These are phyloP conservation scores for Microcebus ravelobensis DNA, from an alignment of 2,113 vertebrate species.

Conservation along the genomic window DNA sequence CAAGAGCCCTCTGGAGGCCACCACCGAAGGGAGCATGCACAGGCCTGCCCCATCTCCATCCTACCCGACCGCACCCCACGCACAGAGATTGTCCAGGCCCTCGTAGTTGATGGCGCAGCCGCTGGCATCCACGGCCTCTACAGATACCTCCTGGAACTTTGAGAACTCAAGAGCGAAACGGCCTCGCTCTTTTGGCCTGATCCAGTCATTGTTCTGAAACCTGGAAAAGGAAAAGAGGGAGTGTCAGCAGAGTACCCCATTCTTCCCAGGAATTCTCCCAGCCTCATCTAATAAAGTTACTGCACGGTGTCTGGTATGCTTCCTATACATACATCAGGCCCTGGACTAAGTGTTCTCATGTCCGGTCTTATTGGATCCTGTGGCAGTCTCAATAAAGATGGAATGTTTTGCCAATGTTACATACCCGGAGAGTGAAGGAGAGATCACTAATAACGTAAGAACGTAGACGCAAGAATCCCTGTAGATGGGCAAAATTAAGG, in stretches of 20 bases:
- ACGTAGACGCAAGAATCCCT: background rate
- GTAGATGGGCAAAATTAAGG: background rate
- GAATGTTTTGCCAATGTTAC: background rate
- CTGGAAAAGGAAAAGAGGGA: conserved; percentile 73
- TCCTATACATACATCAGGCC: background rate
- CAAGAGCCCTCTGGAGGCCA: background rate
- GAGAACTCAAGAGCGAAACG: conserved; percentile 80
- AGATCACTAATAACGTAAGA: background rate
- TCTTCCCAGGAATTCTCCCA: background rate
- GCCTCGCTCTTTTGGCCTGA: conserved; percentile 60
- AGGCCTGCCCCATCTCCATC: background rate
- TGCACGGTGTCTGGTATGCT: accelerated
- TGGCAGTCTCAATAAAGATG: background rate
- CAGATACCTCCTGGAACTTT: conserved; percentile 53
- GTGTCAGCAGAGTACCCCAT: background rate
- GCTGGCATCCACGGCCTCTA: conserved; percentile 90
- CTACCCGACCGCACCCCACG: background rate
- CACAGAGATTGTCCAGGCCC: conserved; percentile 89
- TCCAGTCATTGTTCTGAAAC: conserved; percentile 88
- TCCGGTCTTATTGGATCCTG: background rate
- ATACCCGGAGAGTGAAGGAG: background rate
- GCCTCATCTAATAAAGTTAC: accelerated
- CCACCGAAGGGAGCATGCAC: accelerated
- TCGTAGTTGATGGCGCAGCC: conserved; percentile 85
- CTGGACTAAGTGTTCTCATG: background rate